phyloP scores from a whole-genome alignment of 1,140 invertebrate genomes.

The Ceratosolen solmsi region DNA sequence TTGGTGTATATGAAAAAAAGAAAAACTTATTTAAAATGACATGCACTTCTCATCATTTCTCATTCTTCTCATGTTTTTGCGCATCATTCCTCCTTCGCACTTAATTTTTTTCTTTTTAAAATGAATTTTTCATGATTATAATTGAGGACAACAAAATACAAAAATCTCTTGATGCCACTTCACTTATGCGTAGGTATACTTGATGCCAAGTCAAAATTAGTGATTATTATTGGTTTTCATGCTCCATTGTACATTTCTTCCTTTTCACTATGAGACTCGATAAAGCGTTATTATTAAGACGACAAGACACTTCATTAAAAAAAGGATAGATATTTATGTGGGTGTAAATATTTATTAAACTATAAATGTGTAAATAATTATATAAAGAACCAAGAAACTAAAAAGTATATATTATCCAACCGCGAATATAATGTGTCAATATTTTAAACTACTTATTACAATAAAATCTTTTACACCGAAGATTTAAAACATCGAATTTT shows the following conservation, averaged over 20 bases:
- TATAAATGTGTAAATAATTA: background rate
- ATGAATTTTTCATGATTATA: background rate
- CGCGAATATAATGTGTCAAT: background rate
- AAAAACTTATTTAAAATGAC: too few relatives aligned
- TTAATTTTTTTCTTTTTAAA: constrained; percentile 9
- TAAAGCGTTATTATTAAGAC: constrained; percentile 39
- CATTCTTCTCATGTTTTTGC: background rate
- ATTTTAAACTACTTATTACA: background rate
- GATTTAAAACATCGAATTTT: too few relatives aligned
- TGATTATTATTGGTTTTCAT: constrained; percentile 9
- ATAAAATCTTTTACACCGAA: background rate
- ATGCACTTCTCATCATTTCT: background rate
- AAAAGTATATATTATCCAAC: background rate
- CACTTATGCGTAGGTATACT: background rate
- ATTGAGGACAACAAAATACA: background rate
- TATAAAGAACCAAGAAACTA: background rate
- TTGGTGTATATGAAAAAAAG: too few relatives aligned
- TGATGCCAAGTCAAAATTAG: constrained; percentile 21
- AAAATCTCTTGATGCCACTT: background rate
- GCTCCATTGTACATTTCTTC: constrained; percentile 7
- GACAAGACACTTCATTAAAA: background rate
- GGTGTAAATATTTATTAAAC: background rate
- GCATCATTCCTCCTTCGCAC: background rate
- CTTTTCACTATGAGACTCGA: constrained; percentile 11
- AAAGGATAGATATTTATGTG: background rate